Evolutionary conservation across 2,888 invertebrate species (phyloP), one percentile per base, ranked within the genome.

Genomic region (Caenorhabditis panamensis): DNA sequence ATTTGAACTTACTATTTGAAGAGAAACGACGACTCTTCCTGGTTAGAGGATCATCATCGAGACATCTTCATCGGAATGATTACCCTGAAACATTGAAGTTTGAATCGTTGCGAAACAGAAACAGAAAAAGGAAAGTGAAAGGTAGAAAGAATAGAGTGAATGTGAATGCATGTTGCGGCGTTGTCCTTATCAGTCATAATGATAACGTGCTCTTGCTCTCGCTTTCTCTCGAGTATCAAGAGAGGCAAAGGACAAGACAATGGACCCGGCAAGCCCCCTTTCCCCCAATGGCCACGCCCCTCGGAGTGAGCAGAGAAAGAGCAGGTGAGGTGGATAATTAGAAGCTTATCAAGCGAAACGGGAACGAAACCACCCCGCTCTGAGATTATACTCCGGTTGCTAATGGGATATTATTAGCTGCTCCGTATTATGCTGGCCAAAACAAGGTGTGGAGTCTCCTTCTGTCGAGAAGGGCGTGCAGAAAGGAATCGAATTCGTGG

Each of bases 301-400:
- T 28, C 47, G 4, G 18, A 47, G 28, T 11, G 31, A 16, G 37
- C 61, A 61, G 44, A 20, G 61, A 22, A 18, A 5, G 41, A 13
- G 13, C 58, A 59, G 59, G 59, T 59, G 28, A 13, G 31, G n/a
- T 20, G 28, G n/a, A 67, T 67, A 67, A 67, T 67, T 67, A 67
- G 66, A n/a, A 67, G 66, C 24, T 67, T 67, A 67, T 67, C 66
- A 67, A 37, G 51, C n/a, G 31, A 28, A 18, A 58, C 5, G 11
- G 4, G 31, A 16, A 11, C 13, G 53, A 66, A 41, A 18, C 11
- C 11, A 31, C n/a, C 18, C 28, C 31, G 31, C 13, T 41, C 9
- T 22, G 53, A 64, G 64, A 64, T 53, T 64, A 53, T 41, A 53
- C 20, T 26, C 13, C 13, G 13, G 8, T 16, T 41, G n/a, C 9